These are phyloP conservation scores for Acanthosepion lycidas DNA, from an alignment of 2,888 invertebrate genomes.

Conservation along the genomic window DNA sequence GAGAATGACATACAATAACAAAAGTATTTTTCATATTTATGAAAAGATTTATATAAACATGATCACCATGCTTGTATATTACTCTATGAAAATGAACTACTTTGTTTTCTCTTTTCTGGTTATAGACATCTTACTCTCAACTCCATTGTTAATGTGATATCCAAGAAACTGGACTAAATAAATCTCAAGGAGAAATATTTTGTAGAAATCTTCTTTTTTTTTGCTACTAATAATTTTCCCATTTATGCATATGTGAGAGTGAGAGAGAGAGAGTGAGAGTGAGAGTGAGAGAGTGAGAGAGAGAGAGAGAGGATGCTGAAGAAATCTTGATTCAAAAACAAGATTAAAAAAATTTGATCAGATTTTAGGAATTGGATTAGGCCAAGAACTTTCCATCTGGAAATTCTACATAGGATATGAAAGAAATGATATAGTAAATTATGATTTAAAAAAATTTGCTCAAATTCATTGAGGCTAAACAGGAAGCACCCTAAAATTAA, in stretches of 20 bases:
- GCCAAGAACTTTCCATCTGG: too few relatives aligned
- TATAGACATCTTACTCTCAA: neutral
- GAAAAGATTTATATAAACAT: neutral
- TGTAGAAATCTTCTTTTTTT: neutral
- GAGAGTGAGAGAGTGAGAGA: too few relatives aligned
- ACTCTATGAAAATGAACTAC: neutral
- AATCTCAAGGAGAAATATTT: neutral
- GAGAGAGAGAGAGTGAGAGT: too few relatives aligned
- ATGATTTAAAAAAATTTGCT: too few relatives aligned
- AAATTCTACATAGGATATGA: neutral
- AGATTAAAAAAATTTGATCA: too few relatives aligned
- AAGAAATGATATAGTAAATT: neutral
- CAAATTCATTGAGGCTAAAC: neutral
- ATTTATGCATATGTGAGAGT: too few relatives aligned
- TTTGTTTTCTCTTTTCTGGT: too few relatives aligned
- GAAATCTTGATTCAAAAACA: too few relatives aligned
- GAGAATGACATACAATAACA: neutral
- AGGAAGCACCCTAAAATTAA: neutral
- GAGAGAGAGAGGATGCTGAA: too few relatives aligned
- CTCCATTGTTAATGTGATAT: neutral
- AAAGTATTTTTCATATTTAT: too few relatives aligned
- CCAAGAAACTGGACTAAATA: neutral
- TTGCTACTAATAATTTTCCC: too few relatives aligned
- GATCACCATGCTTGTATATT: neutral
- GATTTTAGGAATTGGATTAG: too few relatives aligned